A percentile compares a stretch with the other conserved stretches of the same genome.
phyloP scores from a whole-genome alignment of 2,797 vertebrate species.

The Apogon hyalosoma region DNA sequence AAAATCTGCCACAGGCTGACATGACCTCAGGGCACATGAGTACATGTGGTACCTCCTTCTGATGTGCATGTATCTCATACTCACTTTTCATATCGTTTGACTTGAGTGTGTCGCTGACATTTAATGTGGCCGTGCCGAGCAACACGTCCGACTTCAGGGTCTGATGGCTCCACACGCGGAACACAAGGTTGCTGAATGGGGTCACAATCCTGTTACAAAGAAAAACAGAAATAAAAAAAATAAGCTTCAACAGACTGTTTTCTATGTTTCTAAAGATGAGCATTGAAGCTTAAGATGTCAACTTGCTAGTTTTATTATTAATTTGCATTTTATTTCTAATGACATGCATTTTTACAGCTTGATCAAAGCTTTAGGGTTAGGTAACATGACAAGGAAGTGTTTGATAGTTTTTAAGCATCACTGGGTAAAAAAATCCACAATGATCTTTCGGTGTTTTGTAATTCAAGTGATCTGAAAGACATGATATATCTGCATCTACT shows the following conservation, averaged over 20 bases:
- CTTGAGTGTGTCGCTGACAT: constrained; percentile 93
- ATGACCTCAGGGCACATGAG: no score
- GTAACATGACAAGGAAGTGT: no score
- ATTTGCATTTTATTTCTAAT: constrained; percentile 8
- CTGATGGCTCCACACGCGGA: constrained; percentile 98
- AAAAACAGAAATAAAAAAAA: not conserved
- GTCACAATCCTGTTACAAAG: constrained; percentile 91
- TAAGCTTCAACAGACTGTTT: not conserved
- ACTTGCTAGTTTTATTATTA: not conserved
- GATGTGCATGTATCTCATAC: no score
- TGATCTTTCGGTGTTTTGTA: no score
- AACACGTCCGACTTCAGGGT: constrained; percentile 95
- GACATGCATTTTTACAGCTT: no score
- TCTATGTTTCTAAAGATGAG: not conserved
- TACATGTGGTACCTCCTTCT: no score
- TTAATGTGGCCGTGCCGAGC: constrained; percentile 91
- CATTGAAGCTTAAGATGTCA: not conserved
- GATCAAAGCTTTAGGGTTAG: no score
- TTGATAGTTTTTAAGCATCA: no score
- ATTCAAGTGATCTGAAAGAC: no score
- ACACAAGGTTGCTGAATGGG: constrained; percentile 94
- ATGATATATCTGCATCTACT: no score
- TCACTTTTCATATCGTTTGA: constrained; percentile 97
- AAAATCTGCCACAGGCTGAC: no score
- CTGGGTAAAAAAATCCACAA: no score